phyloP scores from a whole-genome alignment of 1,140 invertebrate genomes.

The Radopholus similis region DNA sequence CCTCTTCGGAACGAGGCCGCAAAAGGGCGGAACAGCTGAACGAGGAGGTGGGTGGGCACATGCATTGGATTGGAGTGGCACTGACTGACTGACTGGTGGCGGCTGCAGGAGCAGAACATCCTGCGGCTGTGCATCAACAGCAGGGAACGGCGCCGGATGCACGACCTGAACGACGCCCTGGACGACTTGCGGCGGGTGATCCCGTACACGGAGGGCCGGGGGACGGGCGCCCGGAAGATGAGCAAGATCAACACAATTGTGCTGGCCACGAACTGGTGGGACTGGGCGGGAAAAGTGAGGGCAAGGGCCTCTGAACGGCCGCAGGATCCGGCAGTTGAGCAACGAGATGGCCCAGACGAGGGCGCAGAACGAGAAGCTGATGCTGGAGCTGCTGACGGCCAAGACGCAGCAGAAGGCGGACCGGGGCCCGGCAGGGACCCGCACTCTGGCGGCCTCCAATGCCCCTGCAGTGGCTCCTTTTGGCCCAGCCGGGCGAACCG shows the following conservation, averaged over 20 bases:
- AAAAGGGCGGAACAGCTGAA: slow-evolving; percentile 22
- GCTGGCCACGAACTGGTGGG: slow-evolving; percentile 69
- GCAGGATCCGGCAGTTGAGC: slow-evolving; percentile 14
- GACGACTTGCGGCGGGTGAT: slow-evolving; percentile 82
- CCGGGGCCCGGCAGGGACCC: too few species aligned
- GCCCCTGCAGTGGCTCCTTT: too few species aligned
- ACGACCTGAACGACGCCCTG: slow-evolving; percentile 90
- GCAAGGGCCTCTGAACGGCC: background rate
- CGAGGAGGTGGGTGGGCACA: slow-evolving; percentile 8
- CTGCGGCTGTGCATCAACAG: slow-evolving; percentile 86
- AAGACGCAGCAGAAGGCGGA: background rate
- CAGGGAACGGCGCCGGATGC: slow-evolving; percentile 84
- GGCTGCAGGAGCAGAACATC: slow-evolving; percentile 36
- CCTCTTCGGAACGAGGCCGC: slow-evolving; percentile 14
- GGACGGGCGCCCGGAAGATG: slow-evolving; percentile 92
- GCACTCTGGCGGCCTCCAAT: too few species aligned
- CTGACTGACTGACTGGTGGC: background rate
- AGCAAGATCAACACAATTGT: slow-evolving; percentile 97
- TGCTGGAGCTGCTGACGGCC: background rate
- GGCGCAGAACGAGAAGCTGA: slow-evolving; percentile 16
- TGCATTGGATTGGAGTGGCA: background rate
- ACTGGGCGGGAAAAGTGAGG: background rate
- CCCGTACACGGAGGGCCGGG: slow-evolving; percentile 49
- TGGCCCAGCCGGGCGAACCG: too few species aligned
- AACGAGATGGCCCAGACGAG: slow-evolving; percentile 5